Conservation (phyloP, 1,140 invertebrate species). For the Eufriesea mexicana region DNA sequence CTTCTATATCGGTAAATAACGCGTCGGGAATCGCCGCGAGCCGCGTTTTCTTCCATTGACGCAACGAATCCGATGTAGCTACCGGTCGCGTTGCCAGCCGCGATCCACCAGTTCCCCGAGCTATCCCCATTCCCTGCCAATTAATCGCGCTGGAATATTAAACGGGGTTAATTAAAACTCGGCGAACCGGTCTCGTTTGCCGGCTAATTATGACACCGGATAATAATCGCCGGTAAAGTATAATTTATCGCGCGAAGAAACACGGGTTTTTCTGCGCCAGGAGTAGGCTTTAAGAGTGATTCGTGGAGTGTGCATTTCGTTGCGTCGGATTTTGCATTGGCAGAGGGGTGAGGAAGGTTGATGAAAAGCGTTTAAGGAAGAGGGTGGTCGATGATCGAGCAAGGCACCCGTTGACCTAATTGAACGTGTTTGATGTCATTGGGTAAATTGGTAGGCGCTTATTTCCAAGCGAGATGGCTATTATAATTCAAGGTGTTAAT, state of each 20-base stretch:
- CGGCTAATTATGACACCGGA: background rate
- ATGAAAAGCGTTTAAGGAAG: background rate
- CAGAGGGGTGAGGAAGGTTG: background rate
- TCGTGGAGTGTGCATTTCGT: no score
- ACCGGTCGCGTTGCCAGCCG: background rate
- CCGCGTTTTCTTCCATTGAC: background rate
- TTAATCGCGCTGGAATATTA: background rate
- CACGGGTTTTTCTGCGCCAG: background rate
- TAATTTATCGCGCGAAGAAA: background rate
- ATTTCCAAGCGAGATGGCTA: background rate
- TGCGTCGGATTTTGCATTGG: no score
- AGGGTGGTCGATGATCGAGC: background rate
- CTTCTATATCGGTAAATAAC: constrained; percentile 31
- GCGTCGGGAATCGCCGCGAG: constrained; percentile 8
- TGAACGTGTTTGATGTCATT: background rate
- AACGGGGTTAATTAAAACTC: background rate
- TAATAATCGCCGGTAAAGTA: background rate
- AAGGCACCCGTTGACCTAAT: background rate
- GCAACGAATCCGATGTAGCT: background rate
- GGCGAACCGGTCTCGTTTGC: background rate
- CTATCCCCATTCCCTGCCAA: background rate
- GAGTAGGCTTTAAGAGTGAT: background rate
- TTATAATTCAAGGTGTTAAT: constrained; percentile 20
- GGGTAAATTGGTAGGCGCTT: background rate
- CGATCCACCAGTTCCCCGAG: background rate